Conservation (phyloP, 1,140 invertebrate genomes). For the Magallana angulata region DNA sequence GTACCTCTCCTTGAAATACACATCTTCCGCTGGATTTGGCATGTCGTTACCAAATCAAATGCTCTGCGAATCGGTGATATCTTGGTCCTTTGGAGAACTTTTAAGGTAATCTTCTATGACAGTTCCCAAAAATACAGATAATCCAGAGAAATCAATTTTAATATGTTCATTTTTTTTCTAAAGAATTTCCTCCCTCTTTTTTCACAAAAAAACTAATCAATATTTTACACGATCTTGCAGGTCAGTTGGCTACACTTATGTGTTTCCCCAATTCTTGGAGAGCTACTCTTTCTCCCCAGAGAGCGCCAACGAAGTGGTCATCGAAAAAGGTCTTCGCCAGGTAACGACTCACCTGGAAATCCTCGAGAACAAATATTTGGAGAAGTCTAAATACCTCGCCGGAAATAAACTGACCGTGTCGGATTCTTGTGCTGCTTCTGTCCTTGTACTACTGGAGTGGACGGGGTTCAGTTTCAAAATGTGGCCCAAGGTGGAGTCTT, state of each 20-base stretch:
- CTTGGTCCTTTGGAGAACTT: conserved; percentile 66
- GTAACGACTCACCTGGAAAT: conserved; percentile 61
- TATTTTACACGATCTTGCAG: conserved; percentile 46
- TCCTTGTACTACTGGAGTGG: conserved; percentile 65
- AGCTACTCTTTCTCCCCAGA: conserved; percentile 59
- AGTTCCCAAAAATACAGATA: too few species aligned
- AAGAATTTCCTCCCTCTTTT: too few species aligned
- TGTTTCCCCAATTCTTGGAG: conserved; percentile 69
- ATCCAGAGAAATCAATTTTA: too few species aligned
- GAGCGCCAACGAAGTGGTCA: conserved; percentile 60
- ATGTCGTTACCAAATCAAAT: conserved; percentile 47
- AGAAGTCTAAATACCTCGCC: conserved; percentile 59
- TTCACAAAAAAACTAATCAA: too few species aligned
- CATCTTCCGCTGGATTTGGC: conserved; percentile 62
- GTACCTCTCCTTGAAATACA: conserved; percentile 63
- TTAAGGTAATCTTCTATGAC: conserved; percentile 55
- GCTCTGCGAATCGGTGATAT: conserved; percentile 61
- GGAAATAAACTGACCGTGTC: conserved; percentile 63
- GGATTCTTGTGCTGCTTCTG: conserved; percentile 61
- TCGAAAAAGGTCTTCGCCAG: conserved; percentile 62
- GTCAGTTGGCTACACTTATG: conserved; percentile 60
- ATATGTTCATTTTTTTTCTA: too few species aligned
- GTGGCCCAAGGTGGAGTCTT: conserved; percentile 67
- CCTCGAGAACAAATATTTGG: conserved; percentile 63
- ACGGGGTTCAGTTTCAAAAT: conserved; percentile 64